These are phyloP conservation scores for Octonoba sinensis DNA, from an alignment of 2,888 invertebrate species.

Conservation along the genomic window DNA sequence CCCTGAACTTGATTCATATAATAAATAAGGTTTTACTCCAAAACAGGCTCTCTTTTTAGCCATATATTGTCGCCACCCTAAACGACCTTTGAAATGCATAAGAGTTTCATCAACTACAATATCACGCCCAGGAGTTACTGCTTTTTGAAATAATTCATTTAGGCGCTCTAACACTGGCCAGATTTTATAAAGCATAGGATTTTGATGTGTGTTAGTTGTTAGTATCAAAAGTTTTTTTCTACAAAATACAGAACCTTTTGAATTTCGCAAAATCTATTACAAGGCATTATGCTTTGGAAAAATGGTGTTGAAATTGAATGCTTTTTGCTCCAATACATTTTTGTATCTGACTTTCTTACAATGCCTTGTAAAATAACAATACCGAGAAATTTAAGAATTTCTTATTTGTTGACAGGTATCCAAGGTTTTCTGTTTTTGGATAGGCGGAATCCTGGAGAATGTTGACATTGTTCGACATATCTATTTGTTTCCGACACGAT, in stretches of 20 bases:
- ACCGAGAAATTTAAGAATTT: background rate
- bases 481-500: slow-evolving; percentile 1
- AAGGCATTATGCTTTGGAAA: too few species aligned
- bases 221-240: too few species aligned
- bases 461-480: background rate
- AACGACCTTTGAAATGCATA: background rate
- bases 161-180: too few species aligned
- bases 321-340: too few species aligned
- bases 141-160: too few species aligned
- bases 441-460: too few species aligned
- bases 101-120: background rate
- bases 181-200: too few species aligned
- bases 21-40: background rate
- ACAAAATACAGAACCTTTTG: too few species aligned
- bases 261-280: background rate
- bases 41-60: background rate
- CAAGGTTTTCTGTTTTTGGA: background rate
- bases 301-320: too few species aligned
- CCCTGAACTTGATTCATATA: background rate
- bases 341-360: background rate
- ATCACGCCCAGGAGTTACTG: too few species aligned
- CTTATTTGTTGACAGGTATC: background rate
- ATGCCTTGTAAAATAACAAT: slow-evolving; percentile 1
- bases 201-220: too few species aligned
- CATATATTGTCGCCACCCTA: background rate